These are phyloP conservation scores for Amblyteles armatorius DNA, from an alignment of 2,888 invertebrate species.

Conservation along the genomic window DNA sequence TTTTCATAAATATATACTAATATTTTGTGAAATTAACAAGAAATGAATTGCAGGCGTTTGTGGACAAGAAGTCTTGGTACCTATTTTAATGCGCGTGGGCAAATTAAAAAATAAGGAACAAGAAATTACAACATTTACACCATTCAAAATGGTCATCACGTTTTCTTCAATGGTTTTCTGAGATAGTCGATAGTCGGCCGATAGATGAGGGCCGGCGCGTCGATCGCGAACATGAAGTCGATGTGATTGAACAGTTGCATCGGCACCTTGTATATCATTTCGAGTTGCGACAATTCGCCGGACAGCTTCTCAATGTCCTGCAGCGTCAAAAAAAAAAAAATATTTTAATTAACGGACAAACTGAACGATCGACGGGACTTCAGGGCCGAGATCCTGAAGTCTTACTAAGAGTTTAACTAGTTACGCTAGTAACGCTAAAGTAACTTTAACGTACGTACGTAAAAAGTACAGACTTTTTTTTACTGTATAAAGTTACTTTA, in stretches of 20 bases:
- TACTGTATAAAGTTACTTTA: no score
- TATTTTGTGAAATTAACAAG: not conserved
- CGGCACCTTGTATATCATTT: slow-evolving; percentile 72
- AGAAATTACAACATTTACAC: not conserved
- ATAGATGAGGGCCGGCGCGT: slow-evolving; percentile 75
- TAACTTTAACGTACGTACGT: no score
- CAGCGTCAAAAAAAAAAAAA: not conserved
- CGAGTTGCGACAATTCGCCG: slow-evolving; percentile 85
- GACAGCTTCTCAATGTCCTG: slow-evolving; percentile 87
- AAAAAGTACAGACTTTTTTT: no score
- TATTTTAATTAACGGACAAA: not conserved
- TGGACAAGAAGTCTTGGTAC: no score
- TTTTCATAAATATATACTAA: slow-evolving; percentile 3
- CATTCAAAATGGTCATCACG: not conserved
- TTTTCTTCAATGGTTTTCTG: slow-evolving; percentile 26
- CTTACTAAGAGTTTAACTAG: no score
- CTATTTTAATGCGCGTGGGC: no score
- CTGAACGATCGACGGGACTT: not conserved
- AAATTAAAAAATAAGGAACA: not conserved
- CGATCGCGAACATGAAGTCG: slow-evolving; percentile 75
- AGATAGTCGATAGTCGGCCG: slow-evolving; percentile 72
- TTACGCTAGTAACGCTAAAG: no score
- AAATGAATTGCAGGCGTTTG: no score
- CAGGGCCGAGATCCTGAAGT: no score
- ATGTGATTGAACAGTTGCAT: slow-evolving; percentile 77